Percentiles rank a stretch among this genome's conserved stretches.
Conservation (phyloP, 2,888 invertebrate genomes). For the Drosophila kokeensis region DNA sequence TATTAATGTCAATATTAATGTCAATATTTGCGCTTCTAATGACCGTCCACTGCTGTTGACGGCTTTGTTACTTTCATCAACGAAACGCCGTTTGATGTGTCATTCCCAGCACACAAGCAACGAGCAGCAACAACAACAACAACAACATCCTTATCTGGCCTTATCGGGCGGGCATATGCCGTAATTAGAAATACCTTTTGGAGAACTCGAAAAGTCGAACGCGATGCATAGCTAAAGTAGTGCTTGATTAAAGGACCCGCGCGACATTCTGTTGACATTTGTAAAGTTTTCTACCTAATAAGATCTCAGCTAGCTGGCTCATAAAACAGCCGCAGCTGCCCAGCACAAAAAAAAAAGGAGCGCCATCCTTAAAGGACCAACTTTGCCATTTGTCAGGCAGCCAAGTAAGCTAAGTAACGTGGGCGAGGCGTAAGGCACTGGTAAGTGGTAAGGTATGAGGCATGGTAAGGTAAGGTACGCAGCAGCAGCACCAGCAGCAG, state of each 20-base stretch:
- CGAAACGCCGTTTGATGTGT: slow-evolving; percentile 61
- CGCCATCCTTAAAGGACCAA: slow-evolving; percentile 49
- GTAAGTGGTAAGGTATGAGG: slow-evolving; percentile 10
- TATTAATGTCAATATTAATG: slow-evolving; percentile 83
- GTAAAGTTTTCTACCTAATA: slow-evolving; percentile 66
- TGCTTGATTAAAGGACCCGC: slow-evolving; percentile 68
- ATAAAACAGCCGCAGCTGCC: slow-evolving; percentile 57
- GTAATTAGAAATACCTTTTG: slow-evolving; percentile 49
- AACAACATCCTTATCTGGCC: slow-evolving; percentile 44
- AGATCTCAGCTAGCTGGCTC: slow-evolving; percentile 53
- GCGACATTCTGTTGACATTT: slow-evolving; percentile 73
- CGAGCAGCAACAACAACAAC: background rate
- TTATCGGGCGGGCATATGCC: slow-evolving; percentile 61
- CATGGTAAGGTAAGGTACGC: slow-evolving; percentile 3
- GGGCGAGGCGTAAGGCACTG: background rate
- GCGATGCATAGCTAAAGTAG: slow-evolving; percentile 21
- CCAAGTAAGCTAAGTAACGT: slow-evolving; percentile 7
- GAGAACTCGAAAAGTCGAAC: slow-evolving; percentile 12
- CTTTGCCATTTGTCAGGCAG: slow-evolving; percentile 54
- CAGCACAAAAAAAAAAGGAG: slow-evolving; percentile 26
- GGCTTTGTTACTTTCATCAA: slow-evolving; percentile 60
- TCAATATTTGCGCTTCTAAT: slow-evolving; percentile 81
- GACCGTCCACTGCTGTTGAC: slow-evolving; percentile 65
- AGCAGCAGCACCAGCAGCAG: slow-evolving; percentile 7
- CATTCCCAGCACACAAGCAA: slow-evolving; percentile 48